These are phyloP conservation scores for Telmatochromis sp. DNA, from an alignment of 2,113 vertebrate genomes.

Conservation along the genomic window DNA sequence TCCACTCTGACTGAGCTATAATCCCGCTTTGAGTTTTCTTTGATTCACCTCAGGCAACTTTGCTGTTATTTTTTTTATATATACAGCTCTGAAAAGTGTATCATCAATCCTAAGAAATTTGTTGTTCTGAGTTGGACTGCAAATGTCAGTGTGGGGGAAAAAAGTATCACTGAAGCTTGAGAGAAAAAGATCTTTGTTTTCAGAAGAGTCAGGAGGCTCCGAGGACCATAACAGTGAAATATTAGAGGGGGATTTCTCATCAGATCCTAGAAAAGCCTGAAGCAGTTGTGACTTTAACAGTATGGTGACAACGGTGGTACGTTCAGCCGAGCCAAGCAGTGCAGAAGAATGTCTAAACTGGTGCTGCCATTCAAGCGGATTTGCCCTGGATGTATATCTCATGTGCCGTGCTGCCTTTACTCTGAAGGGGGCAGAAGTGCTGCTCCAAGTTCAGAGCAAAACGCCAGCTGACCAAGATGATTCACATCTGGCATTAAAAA, in stretches of 20 bases:
- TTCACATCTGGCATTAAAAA: not conserved
- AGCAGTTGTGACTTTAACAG: not conserved
- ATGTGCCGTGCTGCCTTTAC: not conserved
- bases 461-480: not conserved
- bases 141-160: fast-evolving
- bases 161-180: not conserved
- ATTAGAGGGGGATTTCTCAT: not conserved
- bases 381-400: not conserved
- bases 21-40: not conserved
- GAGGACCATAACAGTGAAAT: not conserved
- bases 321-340: not conserved
- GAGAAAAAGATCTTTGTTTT: not conserved
- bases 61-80: not conserved
- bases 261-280: not conserved
- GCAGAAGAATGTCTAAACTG: not conserved
- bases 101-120: not conserved
- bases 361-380: not conserved
- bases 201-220: not conserved
- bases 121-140: not conserved
- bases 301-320: not conserved
- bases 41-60: not conserved
- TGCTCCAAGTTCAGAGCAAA: not conserved
- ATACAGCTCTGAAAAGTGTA: not conserved
- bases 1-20: not conserved
- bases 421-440: not conserved